Percentiles rank a stretch among this genome's conserved stretches.
Evolutionary conservation across 2,797 vertebrate species (phyloP).

Genomic region (Pitangus sulphuratus): DNA sequence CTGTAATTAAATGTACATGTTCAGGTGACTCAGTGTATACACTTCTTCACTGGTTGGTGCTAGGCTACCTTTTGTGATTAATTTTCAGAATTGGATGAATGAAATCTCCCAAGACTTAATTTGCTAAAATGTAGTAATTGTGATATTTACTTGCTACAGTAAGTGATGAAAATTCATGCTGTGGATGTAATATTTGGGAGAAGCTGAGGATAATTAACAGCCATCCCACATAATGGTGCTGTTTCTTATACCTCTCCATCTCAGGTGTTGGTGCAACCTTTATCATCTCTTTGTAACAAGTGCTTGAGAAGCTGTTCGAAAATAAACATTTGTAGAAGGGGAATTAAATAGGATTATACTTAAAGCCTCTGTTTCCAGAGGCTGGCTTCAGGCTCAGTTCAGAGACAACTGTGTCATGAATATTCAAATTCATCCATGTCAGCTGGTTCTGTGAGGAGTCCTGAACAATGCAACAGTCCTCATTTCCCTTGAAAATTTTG

Average conservation of each 20-base stretch:
- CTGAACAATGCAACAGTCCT: not conserved
- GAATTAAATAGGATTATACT: constrained; percentile 34
- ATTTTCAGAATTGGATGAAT: not conserved
- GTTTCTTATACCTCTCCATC: not conserved
- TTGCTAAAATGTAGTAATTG: not conserved
- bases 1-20: not conserved
- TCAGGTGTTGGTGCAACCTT: not conserved
- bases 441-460: not conserved
- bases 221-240: not conserved
- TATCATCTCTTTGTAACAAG: not conserved
- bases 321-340: constrained; percentile 45
- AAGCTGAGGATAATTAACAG: not conserved
- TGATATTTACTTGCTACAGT: not conserved
- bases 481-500: not conserved
- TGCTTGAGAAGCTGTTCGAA: constrained; percentile 41
- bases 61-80: not conserved
- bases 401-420: constrained; percentile 9
- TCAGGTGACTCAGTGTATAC: not conserved
- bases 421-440: not conserved
- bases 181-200: not conserved
- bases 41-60: not conserved
- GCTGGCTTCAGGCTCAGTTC: not conserved
- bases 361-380: not conserved
- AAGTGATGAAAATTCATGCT: not conserved
- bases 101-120: not conserved